Conservation (phyloP, 2,797 vertebrate species). For the Taenioides sp. region DNA sequence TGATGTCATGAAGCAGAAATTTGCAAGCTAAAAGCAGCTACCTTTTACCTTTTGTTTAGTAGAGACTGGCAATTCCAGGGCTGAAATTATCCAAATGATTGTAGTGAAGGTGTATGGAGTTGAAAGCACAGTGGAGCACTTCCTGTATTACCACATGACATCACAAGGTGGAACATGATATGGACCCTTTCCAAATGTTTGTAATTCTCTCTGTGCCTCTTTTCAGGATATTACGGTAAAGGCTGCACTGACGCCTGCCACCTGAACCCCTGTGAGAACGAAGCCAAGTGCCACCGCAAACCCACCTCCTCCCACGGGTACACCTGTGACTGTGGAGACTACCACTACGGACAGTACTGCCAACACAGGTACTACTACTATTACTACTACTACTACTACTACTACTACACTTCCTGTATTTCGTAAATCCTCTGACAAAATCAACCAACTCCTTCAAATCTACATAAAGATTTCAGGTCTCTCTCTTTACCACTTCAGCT, state of each 20-base stretch:
- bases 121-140: too few species aligned
- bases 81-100: too few species aligned
- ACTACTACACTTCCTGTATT: too few species aligned
- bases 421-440: conserved; percentile 38
- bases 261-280: conserved; percentile 96
- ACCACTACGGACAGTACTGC: conserved; percentile 94
- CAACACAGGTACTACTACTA: conserved; percentile 86
- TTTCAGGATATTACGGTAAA: conserved; percentile 89
- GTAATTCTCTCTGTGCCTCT: neutral
- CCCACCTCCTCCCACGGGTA: conserved; percentile 87
- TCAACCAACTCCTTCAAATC: neutral
- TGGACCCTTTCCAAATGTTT: too few species aligned
- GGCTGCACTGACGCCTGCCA: conserved; percentile 92
- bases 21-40: too few species aligned
- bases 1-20: too few species aligned
- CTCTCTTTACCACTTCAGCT: neutral
- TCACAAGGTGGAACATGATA: too few species aligned
- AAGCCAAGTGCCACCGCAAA: conserved; percentile 88
- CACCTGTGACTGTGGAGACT: conserved; percentile 88
- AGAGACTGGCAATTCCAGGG: too few species aligned
- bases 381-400: neutral
- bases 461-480: neutral
- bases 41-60: too few species aligned
- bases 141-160: too few species aligned
- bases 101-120: too few species aligned